phyloP scores from a whole-genome alignment of 2,113 vertebrate species.

The Amazona guildingii region DNA sequence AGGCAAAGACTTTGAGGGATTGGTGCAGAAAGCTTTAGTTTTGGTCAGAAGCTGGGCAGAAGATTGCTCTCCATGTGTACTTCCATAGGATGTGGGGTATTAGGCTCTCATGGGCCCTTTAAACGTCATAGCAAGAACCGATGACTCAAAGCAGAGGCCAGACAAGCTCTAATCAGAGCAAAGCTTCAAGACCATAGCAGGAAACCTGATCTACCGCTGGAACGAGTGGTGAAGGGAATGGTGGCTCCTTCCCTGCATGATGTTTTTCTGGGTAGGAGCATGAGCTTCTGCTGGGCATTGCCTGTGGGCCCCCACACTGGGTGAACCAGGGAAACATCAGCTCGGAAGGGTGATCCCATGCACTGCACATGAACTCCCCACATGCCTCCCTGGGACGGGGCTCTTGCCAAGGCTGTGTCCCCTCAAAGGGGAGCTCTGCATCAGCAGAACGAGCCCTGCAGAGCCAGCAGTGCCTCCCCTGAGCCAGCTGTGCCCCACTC shows the following conservation, averaged over 20 bases:
- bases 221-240: not conserved
- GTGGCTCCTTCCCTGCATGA: not conserved
- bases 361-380: not conserved
- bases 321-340: not conserved
- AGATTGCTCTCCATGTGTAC: not conserved
- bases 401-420: not conserved
- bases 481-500: not conserved
- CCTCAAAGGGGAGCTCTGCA: not conserved
- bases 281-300: not conserved
- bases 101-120: not conserved
- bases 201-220: not conserved
- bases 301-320: rapidly evolving
- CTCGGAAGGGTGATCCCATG: not conserved
- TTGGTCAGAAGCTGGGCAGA: not conserved
- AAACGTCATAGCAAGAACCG: not conserved
- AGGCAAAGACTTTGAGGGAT: not conserved
- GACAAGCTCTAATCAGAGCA: not conserved
- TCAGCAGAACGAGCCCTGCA: not conserved
- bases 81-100: not conserved
- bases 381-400: rapidly evolving
- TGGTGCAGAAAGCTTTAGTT: not conserved
- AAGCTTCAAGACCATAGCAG: not conserved
- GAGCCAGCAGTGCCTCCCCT: conserved; percentile 25
- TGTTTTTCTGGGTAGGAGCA: not conserved
- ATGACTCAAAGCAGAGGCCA: not conserved